Evolutionary conservation across 2,888 invertebrate species (phyloP), one percentile per base, ranked within the genome.

Genomic region (Tryphoninae sp.): DNA sequence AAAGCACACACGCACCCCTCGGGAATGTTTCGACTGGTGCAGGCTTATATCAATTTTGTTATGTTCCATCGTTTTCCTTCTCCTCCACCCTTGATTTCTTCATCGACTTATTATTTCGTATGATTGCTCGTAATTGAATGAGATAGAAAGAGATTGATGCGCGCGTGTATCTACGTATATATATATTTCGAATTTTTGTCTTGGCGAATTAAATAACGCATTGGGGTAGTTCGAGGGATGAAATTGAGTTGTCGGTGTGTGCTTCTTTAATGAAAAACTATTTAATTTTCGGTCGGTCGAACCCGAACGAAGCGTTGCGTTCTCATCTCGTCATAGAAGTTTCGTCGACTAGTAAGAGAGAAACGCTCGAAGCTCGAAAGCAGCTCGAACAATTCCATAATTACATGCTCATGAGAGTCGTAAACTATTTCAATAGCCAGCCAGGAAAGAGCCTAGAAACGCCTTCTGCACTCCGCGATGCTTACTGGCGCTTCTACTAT

Each of bases 351-450:
- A n/a, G 53, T 8, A 61, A 55, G 65, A 73, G 69, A 64, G 73
- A 82, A 51, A 69, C 58, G 19, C 16, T 53, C 62, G 19, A 72
- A 42, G 45, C 78, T 75, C 65, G 55, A 55, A 58, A 65, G 65
- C 75, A 59, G 61, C 42, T 69, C 67, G 68, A 83, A 83, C 80
- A 83, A 79, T 82, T 84, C 26, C 78, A 80, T 85, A 85, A 84
- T 84, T 84, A 85, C 73, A 84, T 75, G 76, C 71, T 78, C 84
- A 84, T 83, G 77, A 85, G 84, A 85, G 84, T 83, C 81, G 74
- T 84, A 85, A 85, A 85, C 83, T 83, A 83, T 84, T 85, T 83
- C 84, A 84, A 84, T 84, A 83, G 81, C 77, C 77, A 67, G 67
- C 64, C 73, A 69, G 72, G 69, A 69, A 77, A 69, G 73, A 82